phyloP scores from a whole-genome alignment of 2,113 vertebrate genomes.

The Nettapus auritus region DNA sequence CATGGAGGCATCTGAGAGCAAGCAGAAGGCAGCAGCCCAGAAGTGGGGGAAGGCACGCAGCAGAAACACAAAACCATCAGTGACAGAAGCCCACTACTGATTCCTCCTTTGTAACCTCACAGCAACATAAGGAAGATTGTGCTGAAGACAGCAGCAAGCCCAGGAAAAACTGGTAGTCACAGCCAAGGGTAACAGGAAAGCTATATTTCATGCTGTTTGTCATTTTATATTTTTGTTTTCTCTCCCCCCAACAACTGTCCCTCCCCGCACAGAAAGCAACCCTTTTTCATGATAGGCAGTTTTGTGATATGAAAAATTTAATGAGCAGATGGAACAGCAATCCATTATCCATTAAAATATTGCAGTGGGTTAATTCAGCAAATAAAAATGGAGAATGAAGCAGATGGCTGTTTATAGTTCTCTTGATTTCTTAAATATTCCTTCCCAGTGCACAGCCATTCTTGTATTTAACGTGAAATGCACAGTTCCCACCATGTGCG shows the following conservation, averaged over 20 bases:
- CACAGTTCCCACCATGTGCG: slow-evolving; percentile 71
- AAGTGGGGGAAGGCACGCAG: rapidly evolving
- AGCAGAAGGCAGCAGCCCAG: neutral
- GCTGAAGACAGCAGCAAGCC: neutral
- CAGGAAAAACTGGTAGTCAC: neutral
- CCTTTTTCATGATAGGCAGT: slow-evolving; percentile 43
- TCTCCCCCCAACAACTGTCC: neutral
- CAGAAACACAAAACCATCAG: neutral
- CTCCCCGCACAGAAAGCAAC: slow-evolving; percentile 4
- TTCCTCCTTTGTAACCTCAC: neutral
- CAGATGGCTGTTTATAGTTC: slow-evolving; percentile 78
- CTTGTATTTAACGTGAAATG: slow-evolving; percentile 75
- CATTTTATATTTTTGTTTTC: neutral
- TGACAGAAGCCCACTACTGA: neutral
- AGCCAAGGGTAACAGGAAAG: slow-evolving; percentile 29
- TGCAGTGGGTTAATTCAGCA: slow-evolving; percentile 75
- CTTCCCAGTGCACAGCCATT: slow-evolving; percentile 60
- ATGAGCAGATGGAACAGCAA: slow-evolving; percentile 70
- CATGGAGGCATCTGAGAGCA: neutral
- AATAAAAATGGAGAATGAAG: slow-evolving; percentile 75
- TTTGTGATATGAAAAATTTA: slow-evolving; percentile 44
- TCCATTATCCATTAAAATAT: slow-evolving; percentile 78
- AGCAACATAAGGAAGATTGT: neutral
- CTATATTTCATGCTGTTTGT: neutral
- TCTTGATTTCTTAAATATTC: slow-evolving; percentile 77